Evolutionary conservation across 2,113 vertebrate genomes (phyloP).

Genomic region (Chamaetylas fuelleborni): DNA sequence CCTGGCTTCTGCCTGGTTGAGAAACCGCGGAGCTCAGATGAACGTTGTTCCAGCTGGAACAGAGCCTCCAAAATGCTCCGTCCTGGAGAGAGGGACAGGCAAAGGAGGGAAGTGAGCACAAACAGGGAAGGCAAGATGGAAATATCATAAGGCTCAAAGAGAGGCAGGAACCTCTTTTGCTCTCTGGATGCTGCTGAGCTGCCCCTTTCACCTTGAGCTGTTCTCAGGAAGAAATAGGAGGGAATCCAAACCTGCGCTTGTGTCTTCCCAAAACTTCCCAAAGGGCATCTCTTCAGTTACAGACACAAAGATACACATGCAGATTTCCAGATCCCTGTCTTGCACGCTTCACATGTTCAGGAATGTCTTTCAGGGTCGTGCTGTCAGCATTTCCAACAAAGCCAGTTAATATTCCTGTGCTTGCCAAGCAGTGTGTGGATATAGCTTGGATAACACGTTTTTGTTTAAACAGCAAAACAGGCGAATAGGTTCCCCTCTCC

Average conservation of each 20-base stretch:
- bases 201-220: neutral
- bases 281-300: neutral
- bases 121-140: neutral
- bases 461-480: constrained; percentile 50
- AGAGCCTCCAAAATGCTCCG: neutral
- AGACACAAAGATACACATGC: neutral
- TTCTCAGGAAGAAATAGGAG: neutral
- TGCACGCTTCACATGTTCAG: neutral
- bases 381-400: constrained; percentile 8
- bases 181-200: neutral
- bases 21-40: neutral
- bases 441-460: neutral
- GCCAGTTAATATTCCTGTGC: neutral
- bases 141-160: neutral
- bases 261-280: neutral
- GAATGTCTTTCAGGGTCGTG: neutral
- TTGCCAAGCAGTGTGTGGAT: neutral
- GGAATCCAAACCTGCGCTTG: neutral
- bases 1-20: constrained; percentile 17
- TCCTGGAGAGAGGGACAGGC: neutral
- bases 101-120: neutral
- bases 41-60: constrained; percentile 48
- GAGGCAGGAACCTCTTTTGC: neutral
- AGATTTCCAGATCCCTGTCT: neutral
- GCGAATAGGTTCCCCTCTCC: neutral